Evolutionary conservation across 2,113 vertebrate species (phyloP).

Genomic region (Columba janthina): DNA sequence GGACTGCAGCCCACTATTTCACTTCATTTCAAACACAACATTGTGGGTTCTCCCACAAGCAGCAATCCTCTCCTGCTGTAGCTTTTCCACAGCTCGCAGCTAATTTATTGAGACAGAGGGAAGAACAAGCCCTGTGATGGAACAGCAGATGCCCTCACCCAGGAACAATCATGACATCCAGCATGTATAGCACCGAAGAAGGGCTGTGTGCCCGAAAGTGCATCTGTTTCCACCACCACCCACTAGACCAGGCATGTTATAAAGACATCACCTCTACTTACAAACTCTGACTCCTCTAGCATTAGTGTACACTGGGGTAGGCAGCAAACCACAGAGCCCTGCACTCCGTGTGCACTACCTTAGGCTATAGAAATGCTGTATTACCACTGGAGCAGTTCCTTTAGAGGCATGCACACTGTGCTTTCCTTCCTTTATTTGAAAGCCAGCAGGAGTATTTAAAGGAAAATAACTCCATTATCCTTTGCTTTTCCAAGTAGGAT

Average conservation of each 20-base stretch:
- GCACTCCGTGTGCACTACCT: accelerated
- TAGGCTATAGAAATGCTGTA: not conserved
- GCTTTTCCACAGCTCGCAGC: not conserved
- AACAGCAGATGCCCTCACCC: not conserved
- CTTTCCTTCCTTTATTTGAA: not conserved
- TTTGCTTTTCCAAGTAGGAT: not conserved
- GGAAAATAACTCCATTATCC: not conserved
- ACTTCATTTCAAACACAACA: not conserved
- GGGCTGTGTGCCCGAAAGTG: not conserved
- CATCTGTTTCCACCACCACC: not conserved
- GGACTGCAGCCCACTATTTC: not conserved
- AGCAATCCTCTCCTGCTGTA: not conserved
- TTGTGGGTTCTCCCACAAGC: not conserved
- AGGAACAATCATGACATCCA: not conserved
- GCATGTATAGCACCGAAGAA: not conserved
- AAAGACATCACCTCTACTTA: not conserved
- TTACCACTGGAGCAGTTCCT: not conserved
- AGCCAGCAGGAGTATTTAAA: not conserved
- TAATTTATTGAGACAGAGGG: not conserved
- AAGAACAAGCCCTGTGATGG: not conserved
- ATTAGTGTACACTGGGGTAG: not conserved
- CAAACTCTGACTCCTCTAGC: not conserved
- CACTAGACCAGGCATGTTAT: not conserved
- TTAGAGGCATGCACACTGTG: not conserved
- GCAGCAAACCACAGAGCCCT: not conserved